These are phyloP conservation scores for Pseudotriccus pelzelni DNA, from an alignment of 2,797 vertebrate species.

Conservation along the genomic window DNA sequence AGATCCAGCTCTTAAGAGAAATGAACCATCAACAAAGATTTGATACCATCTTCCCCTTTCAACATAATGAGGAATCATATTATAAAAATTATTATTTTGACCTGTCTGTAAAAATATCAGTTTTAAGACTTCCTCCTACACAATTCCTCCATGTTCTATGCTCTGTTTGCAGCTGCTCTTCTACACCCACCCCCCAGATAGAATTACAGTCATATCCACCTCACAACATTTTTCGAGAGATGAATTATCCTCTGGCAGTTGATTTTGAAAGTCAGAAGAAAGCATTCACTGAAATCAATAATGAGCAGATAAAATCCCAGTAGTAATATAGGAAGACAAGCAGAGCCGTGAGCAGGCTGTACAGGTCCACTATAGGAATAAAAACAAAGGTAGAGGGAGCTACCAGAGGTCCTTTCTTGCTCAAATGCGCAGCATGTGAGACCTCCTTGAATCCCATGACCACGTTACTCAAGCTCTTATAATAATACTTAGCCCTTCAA, in stretches of 20 bases:
- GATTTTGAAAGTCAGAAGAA: neutral
- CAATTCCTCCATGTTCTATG: neutral
- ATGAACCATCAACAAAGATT: neutral
- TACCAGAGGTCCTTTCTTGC: neutral
- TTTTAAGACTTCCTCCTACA: neutral
- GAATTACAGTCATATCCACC: neutral
- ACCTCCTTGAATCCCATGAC: neutral
- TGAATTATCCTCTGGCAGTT: neutral
- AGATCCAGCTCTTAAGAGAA: neutral
- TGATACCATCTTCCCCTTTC: neutral
- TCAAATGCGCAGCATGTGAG: neutral
- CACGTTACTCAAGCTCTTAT: neutral
- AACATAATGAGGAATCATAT: neutral
- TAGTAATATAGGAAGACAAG: neutral
- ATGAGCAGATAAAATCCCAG: neutral
- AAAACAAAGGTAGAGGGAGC: neutral
- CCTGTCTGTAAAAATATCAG: neutral
- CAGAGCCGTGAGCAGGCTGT: neutral
- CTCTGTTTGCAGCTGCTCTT: neutral
- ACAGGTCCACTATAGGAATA: neutral
- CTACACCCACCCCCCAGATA: neutral
- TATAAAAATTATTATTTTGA: neutral
- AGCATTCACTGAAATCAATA: neutral
- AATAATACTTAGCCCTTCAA: neutral
- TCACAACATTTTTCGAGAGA: neutral